Percentiles rank a stretch among this genome's conserved stretches.
Evolutionary conservation across 2,888 invertebrate species (phyloP).

Genomic region (Toxonevra muliebris): DNA sequence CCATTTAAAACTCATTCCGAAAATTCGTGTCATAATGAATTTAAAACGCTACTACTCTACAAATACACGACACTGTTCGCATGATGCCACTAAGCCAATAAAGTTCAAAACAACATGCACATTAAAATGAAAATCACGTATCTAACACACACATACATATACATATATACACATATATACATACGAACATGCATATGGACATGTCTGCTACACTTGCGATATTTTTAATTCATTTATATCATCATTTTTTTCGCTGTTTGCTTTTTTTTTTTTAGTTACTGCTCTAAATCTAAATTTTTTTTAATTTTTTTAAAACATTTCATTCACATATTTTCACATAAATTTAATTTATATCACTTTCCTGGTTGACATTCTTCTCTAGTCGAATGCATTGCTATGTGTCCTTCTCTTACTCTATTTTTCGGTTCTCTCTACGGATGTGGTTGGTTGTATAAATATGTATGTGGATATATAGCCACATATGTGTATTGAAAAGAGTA

Average conservation of each 20-base stretch:
- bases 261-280: not conserved
- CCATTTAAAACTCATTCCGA: too few relatives aligned
- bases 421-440: not conserved
- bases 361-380: slow-evolving; percentile 9
- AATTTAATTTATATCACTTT: slow-evolving; percentile 31
- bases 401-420: not conserved
- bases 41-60: too few relatives aligned
- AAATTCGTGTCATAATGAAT: too few relatives aligned
- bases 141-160: not conserved
- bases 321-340: slow-evolving; percentile 15
- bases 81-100: too few relatives aligned
- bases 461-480: not conserved
- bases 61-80: too few relatives aligned
- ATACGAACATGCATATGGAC: not conserved
- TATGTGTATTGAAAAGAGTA: too few relatives aligned
- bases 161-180: not conserved
- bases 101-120: too few relatives aligned
- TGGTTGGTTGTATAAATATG: not conserved
- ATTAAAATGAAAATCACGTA: not conserved
- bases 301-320: not conserved
- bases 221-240: not conserved
- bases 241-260: too few relatives aligned
- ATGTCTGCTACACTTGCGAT: slow-evolving; percentile 1
- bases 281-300: too few relatives aligned
- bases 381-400: not conserved